Conservation (phyloP, 2,797 vertebrate species). For the Cuniculus paca region DNA sequence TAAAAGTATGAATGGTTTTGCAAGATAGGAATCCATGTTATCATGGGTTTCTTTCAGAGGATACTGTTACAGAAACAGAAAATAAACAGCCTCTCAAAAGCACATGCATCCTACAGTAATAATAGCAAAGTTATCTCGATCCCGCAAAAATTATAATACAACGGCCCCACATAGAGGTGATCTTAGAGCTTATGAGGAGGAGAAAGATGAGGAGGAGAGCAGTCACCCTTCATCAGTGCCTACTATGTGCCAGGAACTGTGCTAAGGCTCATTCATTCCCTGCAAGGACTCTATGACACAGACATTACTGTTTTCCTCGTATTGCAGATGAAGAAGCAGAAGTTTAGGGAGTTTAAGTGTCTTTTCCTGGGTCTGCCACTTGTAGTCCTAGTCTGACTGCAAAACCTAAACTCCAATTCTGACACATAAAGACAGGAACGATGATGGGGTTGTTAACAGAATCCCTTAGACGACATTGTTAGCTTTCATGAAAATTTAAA, state of each 20-base stretch:
- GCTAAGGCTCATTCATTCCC: not conserved
- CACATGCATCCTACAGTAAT: not conserved
- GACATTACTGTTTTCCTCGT: not conserved
- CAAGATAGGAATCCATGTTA: not conserved
- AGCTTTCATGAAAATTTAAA: not conserved
- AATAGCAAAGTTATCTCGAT: not conserved
- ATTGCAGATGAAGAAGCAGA: not conserved
- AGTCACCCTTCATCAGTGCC: not conserved
- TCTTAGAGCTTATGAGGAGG: not conserved
- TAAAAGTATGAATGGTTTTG: not conserved
- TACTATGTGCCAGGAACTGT: not conserved
- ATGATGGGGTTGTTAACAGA: not conserved
- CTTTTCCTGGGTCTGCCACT: not conserved
- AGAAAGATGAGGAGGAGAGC: not conserved
- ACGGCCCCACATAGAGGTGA: not conserved
- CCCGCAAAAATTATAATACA: not conserved
- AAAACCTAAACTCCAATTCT: not conserved
- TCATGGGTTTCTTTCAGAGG: not conserved
- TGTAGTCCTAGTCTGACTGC: not conserved
- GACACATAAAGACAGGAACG: not conserved
- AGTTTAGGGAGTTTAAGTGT: not conserved
- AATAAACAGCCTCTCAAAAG: slow-evolving; percentile 13
- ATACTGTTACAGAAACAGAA: not conserved
- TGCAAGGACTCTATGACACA: not conserved
- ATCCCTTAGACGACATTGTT: not conserved